phyloP scores from a whole-genome alignment of 2,113 vertebrate genomes.

The Sylvia atricapilla region DNA sequence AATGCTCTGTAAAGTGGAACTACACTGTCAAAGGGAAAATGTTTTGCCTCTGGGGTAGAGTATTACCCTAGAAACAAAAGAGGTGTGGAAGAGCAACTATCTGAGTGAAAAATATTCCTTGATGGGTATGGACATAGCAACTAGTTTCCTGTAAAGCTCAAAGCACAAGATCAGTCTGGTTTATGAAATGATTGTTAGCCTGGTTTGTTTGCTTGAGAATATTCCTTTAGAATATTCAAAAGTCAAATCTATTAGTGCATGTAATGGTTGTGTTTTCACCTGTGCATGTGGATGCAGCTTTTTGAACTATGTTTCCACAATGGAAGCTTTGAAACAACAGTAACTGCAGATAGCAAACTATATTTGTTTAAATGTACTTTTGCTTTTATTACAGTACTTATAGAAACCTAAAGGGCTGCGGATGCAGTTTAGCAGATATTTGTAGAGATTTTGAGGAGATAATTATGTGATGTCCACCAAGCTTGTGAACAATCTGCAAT shows the following conservation, averaged over 20 bases:
- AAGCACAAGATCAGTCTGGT: not conserved
- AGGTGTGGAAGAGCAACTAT: not conserved
- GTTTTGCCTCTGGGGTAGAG: not conserved
- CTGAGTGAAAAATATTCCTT: not conserved
- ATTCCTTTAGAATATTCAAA: not conserved
- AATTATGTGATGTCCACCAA: not conserved
- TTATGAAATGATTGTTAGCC: not conserved
- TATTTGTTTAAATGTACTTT: not conserved
- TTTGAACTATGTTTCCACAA: not conserved
- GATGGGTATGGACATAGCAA: not conserved
- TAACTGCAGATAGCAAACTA: not conserved
- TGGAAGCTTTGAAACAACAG: not conserved
- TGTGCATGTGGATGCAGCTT: not conserved
- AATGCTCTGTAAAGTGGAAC: not conserved
- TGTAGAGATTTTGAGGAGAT: not conserved
- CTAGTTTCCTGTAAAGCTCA: not conserved
- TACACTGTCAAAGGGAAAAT: not conserved
- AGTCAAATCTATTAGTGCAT: not conserved
- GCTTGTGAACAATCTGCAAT: not conserved
- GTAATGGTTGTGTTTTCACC: not conserved
- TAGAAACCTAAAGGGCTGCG: not conserved
- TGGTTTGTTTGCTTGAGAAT: not conserved
- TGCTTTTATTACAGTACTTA: not conserved
- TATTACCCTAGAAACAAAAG: not conserved
- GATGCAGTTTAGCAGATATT: not conserved